Evolutionary conservation across 2,113 vertebrate species (phyloP), one percentile per base, ranked within the genome.

Genomic region (Silurus asotus): DNA sequence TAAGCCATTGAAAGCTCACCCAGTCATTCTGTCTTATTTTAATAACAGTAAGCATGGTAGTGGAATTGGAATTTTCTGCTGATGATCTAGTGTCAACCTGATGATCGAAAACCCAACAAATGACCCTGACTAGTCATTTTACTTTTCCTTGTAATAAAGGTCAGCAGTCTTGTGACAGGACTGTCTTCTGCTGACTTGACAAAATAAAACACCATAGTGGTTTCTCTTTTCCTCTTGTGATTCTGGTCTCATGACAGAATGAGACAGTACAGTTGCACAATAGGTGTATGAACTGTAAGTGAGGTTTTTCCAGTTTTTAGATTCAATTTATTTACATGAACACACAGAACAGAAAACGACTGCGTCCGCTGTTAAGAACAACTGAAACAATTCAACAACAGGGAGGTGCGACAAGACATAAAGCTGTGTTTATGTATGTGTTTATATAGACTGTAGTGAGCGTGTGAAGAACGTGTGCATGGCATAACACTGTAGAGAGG

Each of bases 161-260:
- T 78, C 65, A 62, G 0, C 65, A 49, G 84, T 61, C 86, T 72
- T 76, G 86, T 86, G 84, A 85, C 65, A 2, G 49, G 37, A 83
- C 65, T 80, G 81, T 37, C n/a, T 58, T 58, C 67, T 87, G 86
- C 82, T 83, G 81, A 45, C 80, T 25, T 15, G 11, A 7, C 56
- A 14, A 59, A 51, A 37, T 80, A 59, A n/a, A 10, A 37, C 0
- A 0, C 17, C 19, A 2, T 48, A 19, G 6, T 20, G 10, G n/a
- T 49, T 48, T 86, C 11, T 48, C 37, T 14, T 61, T 70, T 74
- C 7, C 45, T 61, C 20, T 61, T 70, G 15, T 81, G 23, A 55
- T 25, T 25, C 7, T 10, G 53, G 25, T 86, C 64, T 72, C 9
- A 1, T 86, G 77, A 81, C 59, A 1, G 6, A 37, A 37, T 51